Evolutionary conservation across 2,113 vertebrate species (phyloP), one percentile per base, ranked within the genome.

Genomic region (Motacilla alba): DNA sequence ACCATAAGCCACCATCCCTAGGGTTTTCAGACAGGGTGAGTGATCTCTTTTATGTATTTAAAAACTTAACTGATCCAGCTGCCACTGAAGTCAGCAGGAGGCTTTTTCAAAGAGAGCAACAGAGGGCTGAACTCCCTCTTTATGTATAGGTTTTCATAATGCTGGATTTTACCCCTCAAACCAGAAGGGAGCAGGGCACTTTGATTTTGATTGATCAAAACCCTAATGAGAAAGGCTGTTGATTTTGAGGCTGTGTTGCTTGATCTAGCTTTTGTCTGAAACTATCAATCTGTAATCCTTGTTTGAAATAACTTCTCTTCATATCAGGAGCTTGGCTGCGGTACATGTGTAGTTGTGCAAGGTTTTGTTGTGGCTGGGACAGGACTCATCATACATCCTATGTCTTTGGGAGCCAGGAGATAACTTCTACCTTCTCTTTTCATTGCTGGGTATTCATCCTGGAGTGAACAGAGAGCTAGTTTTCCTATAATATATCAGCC

Each of bases 351-450:
- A 13, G 23, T 58, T 62, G 58, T 66, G 26, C 37, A 37, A 24
- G 24, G 6, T 8, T 64, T 18, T 76, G 7, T 24, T 85, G 19
- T 9, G 1, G 5, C 3, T 56, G 44, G 14, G 23, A 59, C 14
- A 35, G 30, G 27, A 79, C 4, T 0, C 1, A 35, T 33, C 0
- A 1, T 7, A 24, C 0, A 1, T 35, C 12, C 6, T 24, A 46
- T 6, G 24, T 46, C 24, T 75, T 30, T 27, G 21, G 47, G 24
- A 89, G 16, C 27, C 7, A 15, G 30, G 7, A 77, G 5, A 35
- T 27, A 72, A 59, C 3, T 44, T 41, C 13, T 47, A 0, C 15
- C 3, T 46, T 77, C 8, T 7, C 27, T 76, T 84, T 14, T 22
- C 5, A 9, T 46, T 78, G 37, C 20, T 19, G 43, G 43, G 10